A percentile compares a stretch with the other conserved stretches of the same genome.
Evolutionary conservation across 30 jellyfish, hydroid and myxozoan species (phyloP).

Genomic region (Morbakka virulenta): DNA sequence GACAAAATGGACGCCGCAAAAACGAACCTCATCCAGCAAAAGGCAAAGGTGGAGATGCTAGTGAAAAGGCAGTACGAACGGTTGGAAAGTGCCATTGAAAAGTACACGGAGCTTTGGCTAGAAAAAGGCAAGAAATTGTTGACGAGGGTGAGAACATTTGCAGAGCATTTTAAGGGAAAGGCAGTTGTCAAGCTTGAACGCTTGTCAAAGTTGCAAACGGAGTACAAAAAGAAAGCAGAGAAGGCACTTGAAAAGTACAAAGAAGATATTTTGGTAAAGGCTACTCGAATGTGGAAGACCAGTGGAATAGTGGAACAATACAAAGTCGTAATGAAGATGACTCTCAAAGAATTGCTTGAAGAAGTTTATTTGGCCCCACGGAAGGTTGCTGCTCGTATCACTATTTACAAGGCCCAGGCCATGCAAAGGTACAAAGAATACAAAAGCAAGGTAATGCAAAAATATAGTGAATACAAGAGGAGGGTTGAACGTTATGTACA

Average conservation of each 20-base stretch:
- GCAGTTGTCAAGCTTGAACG: no score
- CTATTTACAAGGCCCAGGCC: background rate
- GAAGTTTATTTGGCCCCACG: background rate
- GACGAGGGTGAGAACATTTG: background rate
- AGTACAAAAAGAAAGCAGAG: no score
- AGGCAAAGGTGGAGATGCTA: conserved; percentile 14
- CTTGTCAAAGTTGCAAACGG: no score
- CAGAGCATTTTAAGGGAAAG: no score
- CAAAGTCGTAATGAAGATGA: background rate
- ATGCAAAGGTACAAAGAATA: background rate
- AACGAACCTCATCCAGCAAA: conserved; percentile 31
- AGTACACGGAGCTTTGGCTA: background rate
- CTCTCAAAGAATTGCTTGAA: background rate
- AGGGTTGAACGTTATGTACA: background rate
- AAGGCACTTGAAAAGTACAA: no score
- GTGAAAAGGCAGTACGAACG: conserved; percentile 32
- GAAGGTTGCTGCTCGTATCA: background rate
- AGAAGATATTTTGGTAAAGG: no score
- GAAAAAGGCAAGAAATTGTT: background rate
- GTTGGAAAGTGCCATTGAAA: background rate
- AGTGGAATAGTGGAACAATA: background rate
- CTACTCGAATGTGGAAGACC: background rate
- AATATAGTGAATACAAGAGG: background rate
- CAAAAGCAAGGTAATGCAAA: background rate
- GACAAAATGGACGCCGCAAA: conserved; percentile 15